Base-by-base conservation (phyloP, 2,888 invertebrate genomes). In the Stomorhina lunata region DNA sequence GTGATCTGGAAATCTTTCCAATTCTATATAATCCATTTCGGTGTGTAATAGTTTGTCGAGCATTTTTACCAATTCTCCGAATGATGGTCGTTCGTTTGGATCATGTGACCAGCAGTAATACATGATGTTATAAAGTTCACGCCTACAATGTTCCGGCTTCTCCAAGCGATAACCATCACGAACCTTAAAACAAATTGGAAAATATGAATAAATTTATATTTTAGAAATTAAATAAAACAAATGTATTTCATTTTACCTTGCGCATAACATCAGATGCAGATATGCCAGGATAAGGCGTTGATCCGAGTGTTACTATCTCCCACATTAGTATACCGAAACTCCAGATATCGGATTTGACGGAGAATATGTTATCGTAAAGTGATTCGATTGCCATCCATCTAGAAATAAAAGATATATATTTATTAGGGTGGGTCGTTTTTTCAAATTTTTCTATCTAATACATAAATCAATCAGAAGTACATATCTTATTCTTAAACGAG, bases 311-410 rank as follows among this genome's bases (percentile, higher is more conserved):
- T 9, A 98, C 97, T 63, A 98, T 97, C 92, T 98, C 98, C 98
- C 98, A 99, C 87, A 98, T 94, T 9, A 98, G 93, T 12, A 98
- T 95, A 0, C 98, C 98, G 87, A 98, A 98, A 86, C 98, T 97
- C 98, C 98, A 98, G 53, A 98, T 96, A 90, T 98, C 98, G 1
- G 97, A 97, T 91, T 98, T 97, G 1, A 96, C 95, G 10, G 97
- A 97, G 92, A 97, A 98, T 88, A 98, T 94, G 89, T 98, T 98
- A 89, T 98, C 98, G 90, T 96, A 97, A 1, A 98, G 93, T 1
- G 98, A 97, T 88, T 98, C 98, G 0, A 97, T 97, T 0, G 98
- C 97, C 98, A 98, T 98, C 98, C 98, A 98, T 90, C 98, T 94
- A 32, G 6, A 48, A 61, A 29, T 40, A 6, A n/a, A n/a, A n/a